These are phyloP conservation scores for Petrolisthes cinctipes DNA, from an alignment of 2,888 invertebrate species.

Conservation along the genomic window DNA sequence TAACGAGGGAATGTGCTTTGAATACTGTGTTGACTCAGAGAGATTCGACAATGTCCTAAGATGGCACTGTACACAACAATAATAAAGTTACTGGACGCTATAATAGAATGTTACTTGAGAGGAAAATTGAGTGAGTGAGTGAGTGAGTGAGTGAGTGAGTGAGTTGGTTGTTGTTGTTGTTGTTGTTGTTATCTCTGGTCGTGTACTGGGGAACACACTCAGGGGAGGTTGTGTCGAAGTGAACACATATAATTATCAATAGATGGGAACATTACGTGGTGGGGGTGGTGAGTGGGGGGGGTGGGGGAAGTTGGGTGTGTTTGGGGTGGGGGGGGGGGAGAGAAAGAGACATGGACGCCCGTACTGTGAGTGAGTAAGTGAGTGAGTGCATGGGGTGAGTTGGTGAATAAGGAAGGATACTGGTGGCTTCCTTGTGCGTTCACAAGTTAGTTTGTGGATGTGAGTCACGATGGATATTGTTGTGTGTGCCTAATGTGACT, in stretches of 20 bases:
- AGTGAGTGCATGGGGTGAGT: background rate
- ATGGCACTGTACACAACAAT: no score
- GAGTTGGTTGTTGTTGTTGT: background rate
- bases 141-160: constrained; percentile 16
- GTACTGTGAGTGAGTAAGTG: background rate
- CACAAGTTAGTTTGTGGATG: no score
- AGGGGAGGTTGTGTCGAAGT: background rate
- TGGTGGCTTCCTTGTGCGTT: no score
- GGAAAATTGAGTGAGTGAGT: background rate
- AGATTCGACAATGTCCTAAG: no score
- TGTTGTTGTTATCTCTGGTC: background rate
- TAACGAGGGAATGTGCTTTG: no score
- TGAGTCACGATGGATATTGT: no score
- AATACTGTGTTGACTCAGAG: no score
- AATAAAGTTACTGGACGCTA: no score
- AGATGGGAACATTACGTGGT: background rate
- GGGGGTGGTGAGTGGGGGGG: constrained; percentile 6
- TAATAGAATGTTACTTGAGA: no score
- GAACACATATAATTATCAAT: background rate
- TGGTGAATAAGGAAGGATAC: no score
- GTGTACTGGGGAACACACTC: background rate
- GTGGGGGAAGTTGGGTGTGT: background rate
- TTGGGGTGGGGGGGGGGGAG: background rate
- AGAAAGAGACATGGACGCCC: background rate
- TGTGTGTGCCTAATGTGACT: no score